These are phyloP conservation scores for Passer montanus DNA, from an alignment of 2,113 vertebrate species.

Conservation along the genomic window DNA sequence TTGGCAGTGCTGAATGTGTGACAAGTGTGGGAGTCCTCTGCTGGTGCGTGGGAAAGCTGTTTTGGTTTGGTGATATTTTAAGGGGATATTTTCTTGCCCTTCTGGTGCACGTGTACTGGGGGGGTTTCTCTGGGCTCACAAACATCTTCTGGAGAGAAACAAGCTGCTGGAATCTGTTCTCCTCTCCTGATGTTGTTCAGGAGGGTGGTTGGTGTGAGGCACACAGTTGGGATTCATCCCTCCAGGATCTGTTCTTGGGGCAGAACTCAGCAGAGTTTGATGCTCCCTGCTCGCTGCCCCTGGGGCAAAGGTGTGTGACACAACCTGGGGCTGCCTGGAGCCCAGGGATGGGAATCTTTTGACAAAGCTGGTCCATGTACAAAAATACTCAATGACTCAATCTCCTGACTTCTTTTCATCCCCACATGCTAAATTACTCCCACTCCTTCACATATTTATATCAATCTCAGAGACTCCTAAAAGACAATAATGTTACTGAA, in stretches of 20 bases:
- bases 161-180: neutral
- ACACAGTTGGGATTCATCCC: neutral
- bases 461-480: slow-evolving; percentile 11
- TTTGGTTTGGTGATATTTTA: neutral
- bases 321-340: neutral
- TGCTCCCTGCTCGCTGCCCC: neutral
- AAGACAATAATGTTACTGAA: slow-evolving; percentile 7
- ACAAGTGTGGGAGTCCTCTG: neutral
- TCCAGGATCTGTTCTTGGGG: neutral
- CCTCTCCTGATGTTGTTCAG: neutral
- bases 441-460: slow-evolving; percentile 36
- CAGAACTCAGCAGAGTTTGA: neutral
- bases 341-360: neutral
- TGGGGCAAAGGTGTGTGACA: rapidly evolving
- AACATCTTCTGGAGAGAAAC: neutral
- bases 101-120: neutral
- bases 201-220: neutral
- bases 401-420: slow-evolving; percentile 19
- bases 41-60: neutral
- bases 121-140: neutral
- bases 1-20: neutral
- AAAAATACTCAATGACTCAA: slow-evolving; percentile 56
- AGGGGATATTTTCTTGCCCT: neutral
- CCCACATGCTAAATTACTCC: slow-evolving; percentile 52
- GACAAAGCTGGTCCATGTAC: neutral